Evolutionary conservation across 1,140 invertebrate genomes (phyloP).

Genomic region (Micrasema longulum): DNA sequence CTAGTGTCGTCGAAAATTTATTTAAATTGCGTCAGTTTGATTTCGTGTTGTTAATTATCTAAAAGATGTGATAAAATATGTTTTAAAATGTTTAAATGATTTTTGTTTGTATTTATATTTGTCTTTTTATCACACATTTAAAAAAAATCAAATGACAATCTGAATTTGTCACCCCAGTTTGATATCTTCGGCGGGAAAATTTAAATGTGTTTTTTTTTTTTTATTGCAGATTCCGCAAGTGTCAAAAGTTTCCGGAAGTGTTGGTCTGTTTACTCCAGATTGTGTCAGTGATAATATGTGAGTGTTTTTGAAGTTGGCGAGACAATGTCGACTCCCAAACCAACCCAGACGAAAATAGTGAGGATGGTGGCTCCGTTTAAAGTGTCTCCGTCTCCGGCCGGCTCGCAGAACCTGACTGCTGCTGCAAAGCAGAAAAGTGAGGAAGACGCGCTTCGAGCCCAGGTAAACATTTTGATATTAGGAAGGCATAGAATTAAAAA

Average conservation of each 20-base stretch:
- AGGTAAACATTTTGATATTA: constrained; percentile 57
- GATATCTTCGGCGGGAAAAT: constrained; percentile 18
- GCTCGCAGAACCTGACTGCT: constrained; percentile 48
- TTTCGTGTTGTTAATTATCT: not conserved
- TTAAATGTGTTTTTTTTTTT: constrained; percentile 22
- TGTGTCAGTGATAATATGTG: too few species aligned
- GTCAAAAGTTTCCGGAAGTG: too few species aligned
- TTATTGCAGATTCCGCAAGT: constrained; percentile 10
- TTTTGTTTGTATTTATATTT: not conserved
- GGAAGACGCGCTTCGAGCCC: constrained; percentile 61
- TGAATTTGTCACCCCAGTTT: not conserved
- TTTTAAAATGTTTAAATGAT: not conserved
- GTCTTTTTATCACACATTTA: not conserved
- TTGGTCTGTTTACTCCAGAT: too few species aligned
- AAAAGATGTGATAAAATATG: not conserved
- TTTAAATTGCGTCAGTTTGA: constrained; percentile 28
- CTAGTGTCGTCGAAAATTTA: constrained; percentile 39
- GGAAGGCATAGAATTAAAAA: too few species aligned
- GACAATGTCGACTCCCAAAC: constrained; percentile 9
- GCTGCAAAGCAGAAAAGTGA: constrained; percentile 59
- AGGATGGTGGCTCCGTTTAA: constrained; percentile 60
- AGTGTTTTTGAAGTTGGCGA: not conserved
- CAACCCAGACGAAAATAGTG: constrained; percentile 58
- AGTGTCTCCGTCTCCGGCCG: constrained; percentile 56
- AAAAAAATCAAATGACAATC: not conserved